Evolutionary conservation across 2,888 invertebrate genomes (phyloP), one percentile per base, ranked within the genome.

Genomic region (Bursaphelenchus okinawaensis): DNA sequence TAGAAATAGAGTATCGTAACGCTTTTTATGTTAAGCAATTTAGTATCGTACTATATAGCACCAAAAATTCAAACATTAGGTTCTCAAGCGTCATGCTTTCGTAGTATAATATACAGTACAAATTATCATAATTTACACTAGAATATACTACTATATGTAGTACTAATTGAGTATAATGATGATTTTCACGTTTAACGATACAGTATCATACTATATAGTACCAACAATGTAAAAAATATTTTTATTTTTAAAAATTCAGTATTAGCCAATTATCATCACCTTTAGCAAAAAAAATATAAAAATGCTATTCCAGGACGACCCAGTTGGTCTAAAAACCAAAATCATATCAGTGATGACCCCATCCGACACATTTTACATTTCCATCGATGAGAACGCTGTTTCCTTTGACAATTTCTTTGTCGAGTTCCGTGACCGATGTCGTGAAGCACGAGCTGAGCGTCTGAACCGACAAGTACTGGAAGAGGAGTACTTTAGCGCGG

Each of bases 401-500:
- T 52, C 58, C 1, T 29, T 71, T 8, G 56, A 72, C 7, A 67
- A 58, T 28, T 71, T 68, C 64, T 71, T 63, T 29, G 71, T 74
- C 19, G 62, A 57, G 51, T 59, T 74, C 29, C 23, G 74, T 31
- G 74, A 71, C 54, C 60, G 71, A 19, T 55, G 62, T 8, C 62
- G 71, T 1, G 68, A 74, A 54, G 68, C 66, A 31, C 71, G 71
- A 7, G 50, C 56, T 19, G 55, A 50, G 16, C 54, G 56, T 4
- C 40, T 71, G 24, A 29, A 57, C 1, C 55, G 71, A 26, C 70
- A 65, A 12, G 71, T 71, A 4, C 70, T 66, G 56, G 55, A 56
- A 8, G 71, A 74, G 20, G 71, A 71, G 40, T 71, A 62, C 54
- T 71, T 71, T 62, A 74, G 74, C 57, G 71, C 74, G 19, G 31